A percentile compares a stretch with the other conserved stretches of the same genome.
These are phyloP conservation scores for Conger conger DNA, from an alignment of 2,113 vertebrate genomes.

Conservation along the genomic window DNA sequence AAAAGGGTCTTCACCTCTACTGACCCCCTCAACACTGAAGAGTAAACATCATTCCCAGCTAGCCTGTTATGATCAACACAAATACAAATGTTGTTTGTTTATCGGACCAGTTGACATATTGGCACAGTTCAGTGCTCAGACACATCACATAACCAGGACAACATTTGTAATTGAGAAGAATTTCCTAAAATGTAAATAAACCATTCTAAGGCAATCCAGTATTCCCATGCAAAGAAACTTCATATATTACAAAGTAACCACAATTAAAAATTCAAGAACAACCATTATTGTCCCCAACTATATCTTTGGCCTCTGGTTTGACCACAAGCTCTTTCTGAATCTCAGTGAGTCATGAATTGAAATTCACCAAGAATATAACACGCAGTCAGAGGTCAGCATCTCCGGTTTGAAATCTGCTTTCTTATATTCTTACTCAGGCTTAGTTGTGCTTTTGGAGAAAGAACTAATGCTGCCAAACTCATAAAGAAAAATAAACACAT, in stretches of 20 bases:
- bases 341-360: neutral
- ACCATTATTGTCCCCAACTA: neutral
- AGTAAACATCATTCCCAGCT: neutral
- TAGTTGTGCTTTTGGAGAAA: slow-evolving; percentile 1
- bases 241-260: neutral
- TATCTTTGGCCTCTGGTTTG: neutral
- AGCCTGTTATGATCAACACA: neutral
- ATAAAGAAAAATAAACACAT: slow-evolving; percentile 38
- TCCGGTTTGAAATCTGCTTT: neutral
- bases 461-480: slow-evolving; percentile 23
- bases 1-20: slow-evolving; percentile 82
- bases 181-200: neutral
- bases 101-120: neutral
- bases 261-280: neutral
- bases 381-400: neutral
- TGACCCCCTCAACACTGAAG: slow-evolving; percentile 80
- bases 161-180: slow-evolving; percentile 16
- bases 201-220: neutral
- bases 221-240: neutral
- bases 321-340: neutral
- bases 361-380: neutral
- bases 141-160: neutral
- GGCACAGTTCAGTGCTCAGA: neutral
- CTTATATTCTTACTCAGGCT: neutral
- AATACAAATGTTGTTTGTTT: neutral